phyloP scores from a whole-genome alignment of 2,113 vertebrate species.

The Macaca fascicularis region DNA sequence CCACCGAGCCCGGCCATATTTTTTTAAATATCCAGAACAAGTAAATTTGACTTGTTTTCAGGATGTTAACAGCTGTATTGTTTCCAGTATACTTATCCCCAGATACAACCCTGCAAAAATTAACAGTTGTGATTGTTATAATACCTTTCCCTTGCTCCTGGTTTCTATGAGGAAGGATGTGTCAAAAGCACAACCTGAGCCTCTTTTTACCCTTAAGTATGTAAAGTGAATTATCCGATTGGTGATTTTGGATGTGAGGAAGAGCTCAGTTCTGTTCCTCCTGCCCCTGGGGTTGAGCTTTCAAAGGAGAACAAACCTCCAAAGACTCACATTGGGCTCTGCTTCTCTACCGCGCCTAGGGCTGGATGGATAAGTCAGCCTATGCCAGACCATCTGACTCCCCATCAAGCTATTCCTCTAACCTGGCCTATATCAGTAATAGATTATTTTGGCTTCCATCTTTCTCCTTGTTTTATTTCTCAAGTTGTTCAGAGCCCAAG shows the following conservation, averaged over 20 bases:
- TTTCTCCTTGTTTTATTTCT: conserved; percentile 42
- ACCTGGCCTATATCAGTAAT: background rate
- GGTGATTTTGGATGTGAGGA: background rate
- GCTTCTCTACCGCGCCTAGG: background rate
- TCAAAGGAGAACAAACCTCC: background rate
- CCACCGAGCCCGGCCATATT: no score
- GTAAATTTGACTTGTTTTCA: background rate
- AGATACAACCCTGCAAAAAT: background rate
- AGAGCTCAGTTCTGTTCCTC: background rate
- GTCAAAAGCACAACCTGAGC: background rate
- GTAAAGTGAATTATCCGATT: background rate
- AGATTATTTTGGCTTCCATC: background rate
- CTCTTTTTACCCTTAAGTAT: background rate
- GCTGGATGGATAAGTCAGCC: background rate
- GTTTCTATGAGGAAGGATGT: conserved; percentile 13
- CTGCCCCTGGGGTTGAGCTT: background rate
- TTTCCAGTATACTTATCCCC: background rate
- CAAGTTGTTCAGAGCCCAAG: conserved; percentile 22
- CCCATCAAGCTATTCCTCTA: background rate
- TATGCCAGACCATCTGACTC: background rate
- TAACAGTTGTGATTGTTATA: background rate
- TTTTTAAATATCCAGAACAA: background rate
- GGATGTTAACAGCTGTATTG: background rate
- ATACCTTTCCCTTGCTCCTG: background rate
- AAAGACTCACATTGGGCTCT: background rate